phyloP scores from a whole-genome alignment of 2,113 vertebrate species.

The Psilopogon haemacephalus region DNA sequence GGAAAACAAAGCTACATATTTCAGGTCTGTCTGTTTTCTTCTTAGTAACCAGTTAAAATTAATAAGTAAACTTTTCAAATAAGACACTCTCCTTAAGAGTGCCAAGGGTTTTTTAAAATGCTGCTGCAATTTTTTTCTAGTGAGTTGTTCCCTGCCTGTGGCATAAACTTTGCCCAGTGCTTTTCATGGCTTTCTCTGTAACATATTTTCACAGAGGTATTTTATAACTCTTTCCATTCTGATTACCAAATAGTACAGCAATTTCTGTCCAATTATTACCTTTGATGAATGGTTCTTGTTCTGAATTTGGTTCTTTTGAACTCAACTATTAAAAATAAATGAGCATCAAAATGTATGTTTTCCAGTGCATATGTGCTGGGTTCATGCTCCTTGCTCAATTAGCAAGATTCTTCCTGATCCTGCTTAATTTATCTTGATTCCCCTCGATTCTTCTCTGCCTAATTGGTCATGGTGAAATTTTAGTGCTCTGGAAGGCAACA shows the following conservation, averaged over 20 bases:
- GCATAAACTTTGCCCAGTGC: not conserved
- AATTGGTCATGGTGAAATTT: not conserved
- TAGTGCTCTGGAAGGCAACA: not conserved
- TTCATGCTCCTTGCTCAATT: not conserved
- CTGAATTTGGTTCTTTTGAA: not conserved
- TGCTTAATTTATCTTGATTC: not conserved
- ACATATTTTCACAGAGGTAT: not conserved
- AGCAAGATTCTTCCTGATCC: not conserved
- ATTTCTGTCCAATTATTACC: not conserved
- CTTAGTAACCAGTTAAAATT: conserved; percentile 19
- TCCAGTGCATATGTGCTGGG: not conserved
- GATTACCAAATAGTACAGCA: not conserved
- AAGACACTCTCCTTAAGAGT: not conserved
- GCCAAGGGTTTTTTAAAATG: not conserved
- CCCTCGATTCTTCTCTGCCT: not conserved
- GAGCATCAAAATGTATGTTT: not conserved
- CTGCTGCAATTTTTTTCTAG: not conserved
- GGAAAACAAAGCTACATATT: not conserved
- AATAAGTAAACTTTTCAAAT: conserved; percentile 33
- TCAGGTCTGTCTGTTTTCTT: not conserved
- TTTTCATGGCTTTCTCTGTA: not conserved
- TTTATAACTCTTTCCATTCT: not conserved
- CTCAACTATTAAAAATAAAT: not conserved
- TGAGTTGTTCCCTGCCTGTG: not conserved
- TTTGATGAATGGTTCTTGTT: not conserved